Evolutionary conservation across 2,113 vertebrate genomes (phyloP).

Genomic region (Macaca fascicularis): DNA sequence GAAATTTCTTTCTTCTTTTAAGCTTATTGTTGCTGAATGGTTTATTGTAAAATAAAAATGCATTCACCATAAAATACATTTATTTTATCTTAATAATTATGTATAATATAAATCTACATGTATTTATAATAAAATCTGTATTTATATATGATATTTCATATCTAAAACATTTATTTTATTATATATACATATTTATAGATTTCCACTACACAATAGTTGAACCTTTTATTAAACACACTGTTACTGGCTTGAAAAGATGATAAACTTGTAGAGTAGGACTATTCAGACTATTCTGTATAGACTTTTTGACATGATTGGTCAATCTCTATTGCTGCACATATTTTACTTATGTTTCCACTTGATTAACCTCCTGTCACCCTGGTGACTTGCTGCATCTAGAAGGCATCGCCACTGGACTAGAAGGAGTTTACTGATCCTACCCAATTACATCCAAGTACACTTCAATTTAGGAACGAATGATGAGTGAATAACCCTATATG

Average conservation of each 20-base stretch:
- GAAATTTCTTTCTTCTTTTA: neutral
- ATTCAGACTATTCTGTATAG: neutral
- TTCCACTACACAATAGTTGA: neutral
- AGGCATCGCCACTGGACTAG: neutral
- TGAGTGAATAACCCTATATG: neutral
- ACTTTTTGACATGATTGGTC: neutral
- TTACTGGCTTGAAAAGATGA: too few species aligned
- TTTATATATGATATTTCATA: neutral
- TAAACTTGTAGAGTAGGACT: neutral
- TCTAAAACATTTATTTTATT: neutral
- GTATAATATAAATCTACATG: neutral
- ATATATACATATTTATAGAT: neutral
- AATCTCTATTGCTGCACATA: neutral
- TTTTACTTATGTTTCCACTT: conserved; percentile 3
- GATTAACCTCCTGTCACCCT: neutral
- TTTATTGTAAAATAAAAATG: conserved; percentile 13
- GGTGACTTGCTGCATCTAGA: neutral
- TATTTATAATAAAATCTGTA: neutral
- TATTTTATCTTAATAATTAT: neutral
- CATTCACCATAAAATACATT: neutral
- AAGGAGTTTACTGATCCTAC: neutral
- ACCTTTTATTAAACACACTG: too few species aligned
- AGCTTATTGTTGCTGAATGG: neutral
- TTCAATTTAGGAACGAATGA: neutral
- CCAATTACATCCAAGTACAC: neutral